Percentiles rank a stretch among this genome's conserved stretches.
Conservation (phyloP, 2,113 vertebrate genomes). For the Apodemus sylvaticus region DNA sequence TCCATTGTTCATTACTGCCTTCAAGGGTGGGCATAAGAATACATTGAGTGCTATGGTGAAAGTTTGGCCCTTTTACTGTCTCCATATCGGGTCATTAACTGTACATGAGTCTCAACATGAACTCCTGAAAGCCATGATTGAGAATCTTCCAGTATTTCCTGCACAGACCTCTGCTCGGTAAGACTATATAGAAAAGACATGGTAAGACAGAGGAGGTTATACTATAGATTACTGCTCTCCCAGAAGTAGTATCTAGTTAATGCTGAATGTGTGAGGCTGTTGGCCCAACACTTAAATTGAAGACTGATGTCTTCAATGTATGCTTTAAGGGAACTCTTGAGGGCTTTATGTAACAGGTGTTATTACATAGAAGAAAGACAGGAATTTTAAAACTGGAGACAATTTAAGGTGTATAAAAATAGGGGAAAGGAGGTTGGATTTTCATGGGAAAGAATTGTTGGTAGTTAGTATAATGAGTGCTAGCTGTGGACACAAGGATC, state of each 20-base stretch:
- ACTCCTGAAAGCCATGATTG: slow-evolving; percentile 48
- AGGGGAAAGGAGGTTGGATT: not conserved
- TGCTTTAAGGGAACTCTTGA: not conserved
- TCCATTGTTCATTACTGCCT: slow-evolving; percentile 42
- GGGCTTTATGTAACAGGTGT: not conserved
- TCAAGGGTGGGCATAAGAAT: not conserved
- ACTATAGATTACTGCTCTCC: not conserved
- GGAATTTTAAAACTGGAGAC: not conserved
- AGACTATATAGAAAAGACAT: not conserved
- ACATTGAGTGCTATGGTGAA: slow-evolving; percentile 27
- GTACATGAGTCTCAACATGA: not conserved
- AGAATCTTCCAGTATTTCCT: slow-evolving; percentile 5
- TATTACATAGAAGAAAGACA: not conserved
- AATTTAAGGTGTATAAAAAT: not conserved
- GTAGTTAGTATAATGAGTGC: not conserved
- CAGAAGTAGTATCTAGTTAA: too few relatives aligned
- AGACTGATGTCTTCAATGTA: not conserved
- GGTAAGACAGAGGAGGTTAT: not conserved
- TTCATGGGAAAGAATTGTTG: not conserved
- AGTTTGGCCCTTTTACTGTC: slow-evolving; percentile 60
- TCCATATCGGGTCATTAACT: slow-evolving; percentile 31
- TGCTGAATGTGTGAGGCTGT: not conserved
- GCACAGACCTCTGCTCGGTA: slow-evolving; percentile 28
- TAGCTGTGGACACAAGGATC: not conserved
- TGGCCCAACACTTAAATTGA: not conserved